Base-by-base conservation (phyloP, 1,140 invertebrate genomes). In the Physella acuta region DNA sequence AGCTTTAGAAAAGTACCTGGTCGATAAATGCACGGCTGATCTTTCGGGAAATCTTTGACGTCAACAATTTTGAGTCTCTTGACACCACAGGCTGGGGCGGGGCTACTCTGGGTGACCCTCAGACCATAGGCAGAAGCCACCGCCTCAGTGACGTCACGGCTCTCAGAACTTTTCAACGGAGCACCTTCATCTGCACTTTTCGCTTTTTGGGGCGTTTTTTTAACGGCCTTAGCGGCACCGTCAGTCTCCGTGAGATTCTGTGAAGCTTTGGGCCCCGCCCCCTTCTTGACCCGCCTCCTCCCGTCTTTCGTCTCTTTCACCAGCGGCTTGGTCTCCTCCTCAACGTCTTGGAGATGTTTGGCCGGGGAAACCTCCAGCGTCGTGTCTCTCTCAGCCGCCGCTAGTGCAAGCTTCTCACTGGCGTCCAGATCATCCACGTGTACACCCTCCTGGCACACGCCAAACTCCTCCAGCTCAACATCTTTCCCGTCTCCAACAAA, bases 11-110 rank as follows among this genome's bases (percentile, higher is more conserved):
- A 20, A 11, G 39, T 52, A 64, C 62, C 62, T 64, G 62, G 62
- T 16, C 52, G 51, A 36, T 64, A 64, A 1, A 64, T 64, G 62
- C 34, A 52, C 3, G 62, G 44, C n/a, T 1, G 8, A 30, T 64
- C 44, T 52, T 51, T 33, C 17, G 62, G 62, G 36, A 64, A 64
- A 2, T 52, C 62, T n/a, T 64, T 28, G 1, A 64, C 62, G 33
- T 64, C 44, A 20, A 64, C 62, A 3, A 64, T 34, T 2, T 33
- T 28, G 28, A 64, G 30, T 52, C 30, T 51, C 20, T n/a, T 51
- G 16, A 53, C 28, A 14, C 26, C 20, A 11, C 11, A 14, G 16
- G 26, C 61, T 53, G 17, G 34, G 36, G 17, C 31, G n/a, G 62
- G 49, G 34, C 49, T 64, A n/a, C 62, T 64, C 11, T n/a, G 20